A percentile compares a stretch with the other conserved stretches of the same genome.
These are phyloP conservation scores for Ochropacha duplaris DNA, from an alignment of 2,888 invertebrate species.

Conservation along the genomic window DNA sequence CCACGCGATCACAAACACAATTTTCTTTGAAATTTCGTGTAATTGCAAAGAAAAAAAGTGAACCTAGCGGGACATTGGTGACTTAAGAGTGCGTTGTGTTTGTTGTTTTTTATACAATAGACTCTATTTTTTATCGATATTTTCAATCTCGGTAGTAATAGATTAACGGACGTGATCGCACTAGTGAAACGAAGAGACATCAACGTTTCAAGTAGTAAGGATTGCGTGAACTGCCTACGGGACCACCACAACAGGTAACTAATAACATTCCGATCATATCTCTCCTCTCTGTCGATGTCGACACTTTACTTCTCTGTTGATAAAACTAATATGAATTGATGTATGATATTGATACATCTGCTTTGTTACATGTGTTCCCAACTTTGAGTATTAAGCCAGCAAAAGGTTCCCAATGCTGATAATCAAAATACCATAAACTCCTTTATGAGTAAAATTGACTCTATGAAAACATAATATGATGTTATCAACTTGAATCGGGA, in stretches of 20 bases:
- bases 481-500: no score
- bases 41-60: constrained; percentile 80
- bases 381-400: no score
- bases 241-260: constrained; percentile 54
- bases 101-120: constrained; percentile 51
- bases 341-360: not conserved
- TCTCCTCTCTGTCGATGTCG: constrained; percentile 23
- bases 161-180: constrained; percentile 62
- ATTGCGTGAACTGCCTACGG: constrained; percentile 63
- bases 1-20: constrained; percentile 53
- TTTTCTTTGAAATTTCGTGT: constrained; percentile 81
- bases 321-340: constrained; percentile 7
- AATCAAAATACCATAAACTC: not conserved
- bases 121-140: constrained; percentile 57
- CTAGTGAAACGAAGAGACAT: constrained; percentile 64
- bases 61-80: constrained; percentile 66
- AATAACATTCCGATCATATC: constrained; percentile 18
- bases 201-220: constrained; percentile 73
- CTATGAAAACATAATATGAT: no score
- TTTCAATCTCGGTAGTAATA: constrained; percentile 49
- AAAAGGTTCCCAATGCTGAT: not conserved
- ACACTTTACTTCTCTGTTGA: constrained; percentile 19
- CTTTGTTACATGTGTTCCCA: not conserved
- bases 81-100: constrained; percentile 73
- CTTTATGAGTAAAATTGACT: no score